phyloP scores from a whole-genome alignment of 2,797 vertebrate species.

The Rhyacichthys aspro region DNA sequence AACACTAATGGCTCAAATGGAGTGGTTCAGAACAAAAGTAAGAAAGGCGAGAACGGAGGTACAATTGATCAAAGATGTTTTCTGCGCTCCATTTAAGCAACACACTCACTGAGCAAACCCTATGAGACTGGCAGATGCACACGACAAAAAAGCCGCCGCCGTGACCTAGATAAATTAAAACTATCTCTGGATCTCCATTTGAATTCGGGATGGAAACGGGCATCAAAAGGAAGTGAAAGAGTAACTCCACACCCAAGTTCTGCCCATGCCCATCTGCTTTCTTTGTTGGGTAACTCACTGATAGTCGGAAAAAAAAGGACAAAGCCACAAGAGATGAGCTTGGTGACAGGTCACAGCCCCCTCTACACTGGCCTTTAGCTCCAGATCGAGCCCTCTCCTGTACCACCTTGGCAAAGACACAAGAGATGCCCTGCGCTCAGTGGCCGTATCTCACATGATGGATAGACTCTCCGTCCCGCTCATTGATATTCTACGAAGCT shows the following conservation, averaged over 20 bases:
- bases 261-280: constrained; percentile 60
- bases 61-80: constrained; percentile 62
- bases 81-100: constrained; percentile 60
- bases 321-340: constrained; percentile 62
- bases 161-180: constrained; percentile 53
- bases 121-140: constrained; percentile 33
- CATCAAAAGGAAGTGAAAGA: constrained; percentile 42
- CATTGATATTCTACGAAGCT: constrained; percentile 69
- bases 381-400: constrained; percentile 26
- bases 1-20: constrained; percentile 32
- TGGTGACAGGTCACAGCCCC: constrained; percentile 51
- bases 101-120: constrained; percentile 53
- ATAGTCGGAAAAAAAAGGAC: constrained; percentile 49
- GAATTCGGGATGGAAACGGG: constrained; percentile 46
- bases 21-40: constrained; percentile 22
- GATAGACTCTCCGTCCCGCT: constrained; percentile 58
- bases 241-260: constrained; percentile 68
- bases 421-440: constrained; percentile 37
- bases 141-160: constrained; percentile 35
- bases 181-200: constrained; percentile 60
- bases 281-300: constrained; percentile 58
- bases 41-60: constrained; percentile 40
- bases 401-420: constrained; percentile 17
- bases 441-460: constrained; percentile 49
- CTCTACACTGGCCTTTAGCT: constrained; percentile 39